Percentiles rank a stretch among this genome's conserved stretches.
Conservation (phyloP, 2,888 invertebrate species). For the Magallana nippona region DNA sequence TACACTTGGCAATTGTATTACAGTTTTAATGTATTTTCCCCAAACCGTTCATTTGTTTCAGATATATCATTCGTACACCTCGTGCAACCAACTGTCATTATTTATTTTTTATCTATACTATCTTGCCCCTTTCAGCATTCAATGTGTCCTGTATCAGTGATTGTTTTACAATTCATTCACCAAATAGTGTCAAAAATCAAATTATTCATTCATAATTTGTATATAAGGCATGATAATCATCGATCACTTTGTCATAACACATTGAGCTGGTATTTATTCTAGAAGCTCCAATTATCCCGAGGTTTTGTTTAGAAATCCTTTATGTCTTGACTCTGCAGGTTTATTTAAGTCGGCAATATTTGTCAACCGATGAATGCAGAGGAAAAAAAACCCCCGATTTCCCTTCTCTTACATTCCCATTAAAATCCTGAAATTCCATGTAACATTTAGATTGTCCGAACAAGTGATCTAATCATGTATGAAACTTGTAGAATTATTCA, state of each 20-base stretch:
- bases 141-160: not conserved
- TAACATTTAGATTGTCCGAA: too few relatives aligned
- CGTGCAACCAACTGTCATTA: constrained; percentile 33
- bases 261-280: not conserved
- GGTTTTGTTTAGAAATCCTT: not conserved
- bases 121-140: constrained; percentile 28
- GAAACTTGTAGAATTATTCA: not conserved
- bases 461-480: not conserved
- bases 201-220: constrained; percentile 31
- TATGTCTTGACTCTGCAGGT: not conserved
- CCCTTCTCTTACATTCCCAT: not conserved
- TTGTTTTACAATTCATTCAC: constrained; percentile 22
- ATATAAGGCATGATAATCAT: constrained; percentile 29
- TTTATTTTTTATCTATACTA: constrained; percentile 33
- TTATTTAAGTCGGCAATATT: constrained; percentile 16
- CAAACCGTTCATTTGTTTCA: constrained; percentile 20
- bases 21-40: constrained; percentile 22
- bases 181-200: constrained; percentile 24
- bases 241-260: constrained; percentile 9
- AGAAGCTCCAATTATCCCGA: not conserved
- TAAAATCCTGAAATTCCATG: not conserved
- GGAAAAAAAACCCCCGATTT: not conserved
- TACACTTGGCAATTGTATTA: constrained; percentile 33
- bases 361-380: not conserved
- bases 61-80: constrained; percentile 1